Evolutionary conservation across 2,797 vertebrate genomes (phyloP), one percentile per base, ranked within the genome.

Genomic region (Scolopax bukidnonensis): DNA sequence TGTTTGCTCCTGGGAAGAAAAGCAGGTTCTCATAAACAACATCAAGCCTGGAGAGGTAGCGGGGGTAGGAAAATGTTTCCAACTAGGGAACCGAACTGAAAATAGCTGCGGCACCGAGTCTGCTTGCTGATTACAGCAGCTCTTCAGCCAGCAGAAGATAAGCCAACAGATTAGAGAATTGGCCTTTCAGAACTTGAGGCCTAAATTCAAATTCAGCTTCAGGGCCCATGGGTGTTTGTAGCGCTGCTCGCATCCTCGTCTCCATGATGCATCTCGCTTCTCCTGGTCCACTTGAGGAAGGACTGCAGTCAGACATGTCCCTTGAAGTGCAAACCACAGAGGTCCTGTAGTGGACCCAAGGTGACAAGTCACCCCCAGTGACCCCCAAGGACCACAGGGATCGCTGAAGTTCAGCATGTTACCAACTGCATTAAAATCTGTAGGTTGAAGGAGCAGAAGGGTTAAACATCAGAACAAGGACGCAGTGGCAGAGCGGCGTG

Each of bases 81-180:
- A 91, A 45, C 56, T 40, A 78, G 48, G 85, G 74, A 94, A 16
- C 74, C 11, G 50, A 93, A 75, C 89, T 88, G 85, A 95, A 94
- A 97, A 96, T 95, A 95, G 93, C 83, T 87, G 63, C 73, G 70
- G 27, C 77, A 24, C 59, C n/a, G 74, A 86, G 78, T 79, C 83
- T 96, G 91, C 74, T 80, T 93, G 80, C 91, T 82, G 93, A 25
- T 90, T 91, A 32, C 83, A 95, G 91, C 91, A 94, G 77, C 91
- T 91, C 71, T 69, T 82, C 74, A 21, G 63, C 32, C 33, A 43
- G 48, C 84, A 80, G 78, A 56, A 87, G 54, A 48, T 60, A 92
- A 87, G 2, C 28, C 65, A 77, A 16, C 48, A 84, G 78, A 41
- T 87, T 38, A 84, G 27, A 45, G 63, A 79, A 64, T 1, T 61